Percentiles rank a stretch among this genome's conserved stretches.
These are phyloP conservation scores for Chondrosia reniformis DNA, from an alignment of 37 sponge, comb jelly and placozoan genomes.

Conservation along the genomic window DNA sequence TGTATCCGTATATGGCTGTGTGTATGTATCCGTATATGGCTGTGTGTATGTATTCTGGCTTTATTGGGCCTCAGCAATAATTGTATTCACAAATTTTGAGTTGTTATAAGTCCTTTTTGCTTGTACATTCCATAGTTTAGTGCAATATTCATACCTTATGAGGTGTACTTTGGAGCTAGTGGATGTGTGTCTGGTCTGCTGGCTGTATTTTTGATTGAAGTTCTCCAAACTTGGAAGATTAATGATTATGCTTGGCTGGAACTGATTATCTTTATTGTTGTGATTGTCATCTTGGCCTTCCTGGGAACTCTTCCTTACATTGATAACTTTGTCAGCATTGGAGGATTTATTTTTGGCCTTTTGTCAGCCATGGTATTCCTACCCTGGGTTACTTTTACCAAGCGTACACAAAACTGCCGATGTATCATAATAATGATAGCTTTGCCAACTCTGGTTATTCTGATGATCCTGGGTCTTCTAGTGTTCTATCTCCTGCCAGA, in stretches of 20 bases:
- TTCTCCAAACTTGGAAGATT: slow-evolving; percentile 89
- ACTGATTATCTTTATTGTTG: slow-evolving; percentile 63
- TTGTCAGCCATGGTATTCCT: slow-evolving; percentile 87
- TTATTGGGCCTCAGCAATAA: neutral
- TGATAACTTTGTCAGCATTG: slow-evolving; percentile 86
- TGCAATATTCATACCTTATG: slow-evolving; percentile 88
- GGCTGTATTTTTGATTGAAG: slow-evolving; percentile 86
- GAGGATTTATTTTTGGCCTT: slow-evolving; percentile 89
- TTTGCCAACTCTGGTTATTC: slow-evolving; percentile 55
- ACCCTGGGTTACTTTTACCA: slow-evolving; percentile 96
- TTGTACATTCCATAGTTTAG: slow-evolving; percentile 44
- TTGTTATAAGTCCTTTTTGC: slow-evolving; percentile 2
- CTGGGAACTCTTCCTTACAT: slow-evolving; percentile 89
- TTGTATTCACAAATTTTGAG: slow-evolving; percentile 4
- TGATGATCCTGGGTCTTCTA: slow-evolving; percentile 71
- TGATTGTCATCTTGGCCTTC: slow-evolving; percentile 52
- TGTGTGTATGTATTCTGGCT: neutral
- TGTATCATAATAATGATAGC: slow-evolving; percentile 73
- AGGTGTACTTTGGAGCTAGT: slow-evolving; percentile 73
- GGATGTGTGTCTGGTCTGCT: slow-evolving; percentile 86
- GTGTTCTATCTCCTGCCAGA: slow-evolving; percentile 84
- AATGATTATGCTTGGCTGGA: slow-evolving; percentile 71
- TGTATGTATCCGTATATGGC: neutral
- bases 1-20: neutral
- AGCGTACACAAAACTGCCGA: slow-evolving; percentile 67